Evolutionary conservation across 2,797 vertebrate species (phyloP).

Genomic region (Alauda arvensis): DNA sequence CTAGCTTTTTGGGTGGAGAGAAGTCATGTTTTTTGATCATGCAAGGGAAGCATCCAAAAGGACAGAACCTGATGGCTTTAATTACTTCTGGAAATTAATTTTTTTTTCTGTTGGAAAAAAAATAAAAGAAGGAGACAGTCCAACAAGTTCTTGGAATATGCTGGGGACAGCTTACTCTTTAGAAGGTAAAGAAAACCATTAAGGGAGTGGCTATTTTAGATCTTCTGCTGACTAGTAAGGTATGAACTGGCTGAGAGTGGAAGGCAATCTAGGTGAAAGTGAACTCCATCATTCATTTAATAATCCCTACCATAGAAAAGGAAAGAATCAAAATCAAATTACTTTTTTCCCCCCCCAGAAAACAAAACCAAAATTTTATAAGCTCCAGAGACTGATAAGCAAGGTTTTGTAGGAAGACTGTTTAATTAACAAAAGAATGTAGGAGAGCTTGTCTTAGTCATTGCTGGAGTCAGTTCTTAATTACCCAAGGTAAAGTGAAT

Average conservation of each 20-base stretch:
- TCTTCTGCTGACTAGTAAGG: conserved; percentile 51
- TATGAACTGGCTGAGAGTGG: background rate
- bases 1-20: background rate
- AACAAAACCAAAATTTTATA: background rate
- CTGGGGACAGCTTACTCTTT: conserved; percentile 61
- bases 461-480: conserved; percentile 41
- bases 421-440: conserved; percentile 44
- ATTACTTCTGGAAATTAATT: conserved; percentile 45
- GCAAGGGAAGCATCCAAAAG: conserved; percentile 1
- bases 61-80: conserved; percentile 25
- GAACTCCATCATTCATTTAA: background rate
- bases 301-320: background rate
- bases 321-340: background rate
- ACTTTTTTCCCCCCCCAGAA: fast-evolving
- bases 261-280: conserved; percentile 23
- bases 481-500: conserved; percentile 22
- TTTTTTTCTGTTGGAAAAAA: conserved; percentile 10
- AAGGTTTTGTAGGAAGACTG: conserved; percentile 19
- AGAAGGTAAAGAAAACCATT: conserved; percentile 51
- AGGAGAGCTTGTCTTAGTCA: conserved; percentile 34
- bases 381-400: conserved; percentile 32
- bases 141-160: conserved; percentile 62
- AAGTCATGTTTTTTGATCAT: conserved; percentile 36
- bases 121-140: conserved; percentile 48
- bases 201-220: conserved; percentile 62